These are phyloP conservation scores for Podiceps cristatus DNA, from an alignment of 2,113 vertebrate genomes.

Conservation along the genomic window DNA sequence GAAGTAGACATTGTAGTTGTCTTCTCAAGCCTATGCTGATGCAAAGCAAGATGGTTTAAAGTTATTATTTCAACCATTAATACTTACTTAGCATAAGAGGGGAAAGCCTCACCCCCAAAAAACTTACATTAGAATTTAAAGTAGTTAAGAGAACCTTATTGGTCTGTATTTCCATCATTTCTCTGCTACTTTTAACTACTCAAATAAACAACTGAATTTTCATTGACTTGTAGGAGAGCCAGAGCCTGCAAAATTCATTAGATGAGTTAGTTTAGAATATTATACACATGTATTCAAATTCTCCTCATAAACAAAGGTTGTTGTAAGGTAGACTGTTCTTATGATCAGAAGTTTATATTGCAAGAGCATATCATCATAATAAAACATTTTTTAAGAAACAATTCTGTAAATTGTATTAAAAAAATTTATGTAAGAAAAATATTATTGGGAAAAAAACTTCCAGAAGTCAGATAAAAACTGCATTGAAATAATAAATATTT, in stretches of 20 bases:
- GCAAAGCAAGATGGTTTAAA: background rate
- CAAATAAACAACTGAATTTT: background rate
- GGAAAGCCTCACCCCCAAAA: background rate
- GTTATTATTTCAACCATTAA: background rate
- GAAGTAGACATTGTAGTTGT: background rate
- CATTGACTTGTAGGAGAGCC: background rate
- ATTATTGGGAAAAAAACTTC: background rate
- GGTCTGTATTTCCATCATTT: background rate
- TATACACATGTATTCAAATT: background rate
- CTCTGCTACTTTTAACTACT: background rate
- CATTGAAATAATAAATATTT: background rate
- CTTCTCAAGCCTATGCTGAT: background rate
- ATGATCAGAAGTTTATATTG: background rate
- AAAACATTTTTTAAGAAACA: background rate
- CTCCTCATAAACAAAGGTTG: background rate
- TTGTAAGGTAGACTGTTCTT: background rate
- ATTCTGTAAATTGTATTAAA: background rate
- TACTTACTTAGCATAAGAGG: background rate
- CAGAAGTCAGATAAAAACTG: background rate
- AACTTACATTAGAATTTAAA: background rate
- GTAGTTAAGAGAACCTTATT: background rate
- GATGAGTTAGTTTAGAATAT: background rate
- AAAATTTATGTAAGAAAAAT: background rate
- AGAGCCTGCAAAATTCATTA: background rate
- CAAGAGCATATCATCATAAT: background rate